Conservation (phyloP, 2,888 invertebrate species). For the Geotrupes spiniger region DNA sequence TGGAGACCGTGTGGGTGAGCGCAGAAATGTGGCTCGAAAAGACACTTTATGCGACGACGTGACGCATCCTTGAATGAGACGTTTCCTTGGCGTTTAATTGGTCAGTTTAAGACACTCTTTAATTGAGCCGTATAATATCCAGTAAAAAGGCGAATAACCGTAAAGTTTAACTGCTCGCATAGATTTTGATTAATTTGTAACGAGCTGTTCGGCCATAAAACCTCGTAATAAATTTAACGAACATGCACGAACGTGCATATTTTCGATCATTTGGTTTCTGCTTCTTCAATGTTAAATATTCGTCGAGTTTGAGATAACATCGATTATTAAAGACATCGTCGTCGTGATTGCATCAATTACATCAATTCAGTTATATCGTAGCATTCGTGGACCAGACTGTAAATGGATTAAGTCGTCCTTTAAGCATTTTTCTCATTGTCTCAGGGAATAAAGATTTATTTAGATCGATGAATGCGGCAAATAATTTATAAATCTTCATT, state of each 20-base stretch:
- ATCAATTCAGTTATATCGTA: too few species aligned
- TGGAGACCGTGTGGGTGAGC: too few species aligned
- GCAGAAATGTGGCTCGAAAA: conserved; percentile 6
- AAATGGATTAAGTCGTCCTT: too few species aligned
- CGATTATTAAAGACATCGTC: too few species aligned
- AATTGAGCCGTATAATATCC: conserved; percentile 12
- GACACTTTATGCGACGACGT: neutral
- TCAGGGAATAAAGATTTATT: too few species aligned
- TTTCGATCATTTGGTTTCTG: neutral
- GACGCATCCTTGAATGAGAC: neutral
- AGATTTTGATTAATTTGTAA: conserved; percentile 14
- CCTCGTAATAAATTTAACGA: neutral
- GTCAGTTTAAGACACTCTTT: conserved; percentile 13
- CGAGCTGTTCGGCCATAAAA: neutral
- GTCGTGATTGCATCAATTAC: too few species aligned
- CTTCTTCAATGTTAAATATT: too few species aligned
- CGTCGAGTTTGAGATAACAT: too few species aligned
- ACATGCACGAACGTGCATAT: neutral
- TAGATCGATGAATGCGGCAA: too few species aligned
- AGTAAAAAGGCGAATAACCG: conserved; percentile 14
- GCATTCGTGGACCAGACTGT: too few species aligned
- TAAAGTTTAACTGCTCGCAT: conserved; percentile 14
- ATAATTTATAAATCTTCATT: too few species aligned
- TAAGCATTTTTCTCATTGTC: too few species aligned
- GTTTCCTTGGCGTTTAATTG: conserved; percentile 15